A percentile compares a stretch with the other conserved stretches of the same genome.
Evolutionary conservation across 2,113 vertebrate species (phyloP).

Genomic region (Spea bombifrons): DNA sequence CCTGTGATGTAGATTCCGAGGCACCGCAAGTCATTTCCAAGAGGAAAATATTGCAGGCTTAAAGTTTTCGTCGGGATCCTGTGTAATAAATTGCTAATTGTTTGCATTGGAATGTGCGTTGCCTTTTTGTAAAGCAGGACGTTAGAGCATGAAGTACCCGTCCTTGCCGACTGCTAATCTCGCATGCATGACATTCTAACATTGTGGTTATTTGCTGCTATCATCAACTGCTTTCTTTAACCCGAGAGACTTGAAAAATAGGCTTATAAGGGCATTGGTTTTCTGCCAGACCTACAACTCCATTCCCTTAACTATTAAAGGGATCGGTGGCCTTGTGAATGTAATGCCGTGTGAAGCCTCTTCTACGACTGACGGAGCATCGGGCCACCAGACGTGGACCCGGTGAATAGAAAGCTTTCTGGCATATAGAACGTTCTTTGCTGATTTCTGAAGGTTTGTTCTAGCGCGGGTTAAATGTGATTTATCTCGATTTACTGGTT

Average conservation of each 20-base stretch:
- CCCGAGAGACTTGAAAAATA: constrained; percentile 9
- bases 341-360: background rate
- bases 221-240: constrained; percentile 7
- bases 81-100: background rate
- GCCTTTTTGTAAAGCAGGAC: background rate
- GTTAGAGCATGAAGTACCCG: background rate
- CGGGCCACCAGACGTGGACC: background rate
- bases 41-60: no score
- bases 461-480: no score
- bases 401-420: background rate
- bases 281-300: constrained; percentile 1
- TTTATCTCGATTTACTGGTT: no score
- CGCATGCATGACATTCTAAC: background rate
- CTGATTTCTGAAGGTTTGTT: no score
- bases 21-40: no score
- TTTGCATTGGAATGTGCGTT: background rate
- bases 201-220: constrained; percentile 4
- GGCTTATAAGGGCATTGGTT: constrained; percentile 11
- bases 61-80: no score
- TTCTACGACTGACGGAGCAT: constrained; percentile 7
- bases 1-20: no score
- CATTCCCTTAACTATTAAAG: constrained; percentile 18
- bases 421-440: background rate
- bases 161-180: background rate
- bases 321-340: constrained; percentile 11